These are phyloP conservation scores for Hylia prasina DNA, from an alignment of 2,113 vertebrate genomes.

Conservation along the genomic window DNA sequence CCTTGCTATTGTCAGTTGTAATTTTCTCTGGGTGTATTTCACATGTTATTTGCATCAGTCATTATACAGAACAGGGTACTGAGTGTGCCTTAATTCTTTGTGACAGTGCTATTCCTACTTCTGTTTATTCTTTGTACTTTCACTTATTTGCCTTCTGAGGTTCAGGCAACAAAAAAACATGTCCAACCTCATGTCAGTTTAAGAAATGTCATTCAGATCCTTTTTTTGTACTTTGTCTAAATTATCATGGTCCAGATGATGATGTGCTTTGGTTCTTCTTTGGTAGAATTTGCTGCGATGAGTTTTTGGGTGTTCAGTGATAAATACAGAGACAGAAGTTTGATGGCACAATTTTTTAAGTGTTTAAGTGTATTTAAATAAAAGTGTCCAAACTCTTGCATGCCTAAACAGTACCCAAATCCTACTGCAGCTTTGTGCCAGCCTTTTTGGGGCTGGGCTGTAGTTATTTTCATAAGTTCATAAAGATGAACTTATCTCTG, in stretches of 20 bases:
- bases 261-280: background rate
- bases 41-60: background rate
- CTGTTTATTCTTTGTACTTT: background rate
- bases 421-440: background rate
- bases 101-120: background rate
- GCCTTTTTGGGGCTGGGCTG: background rate
- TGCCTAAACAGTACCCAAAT: background rate
- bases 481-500: background rate
- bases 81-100: background rate
- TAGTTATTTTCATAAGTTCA: background rate
- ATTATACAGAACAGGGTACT: background rate
- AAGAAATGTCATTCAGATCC: background rate
- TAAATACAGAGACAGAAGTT: rapidly evolving
- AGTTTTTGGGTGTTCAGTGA: background rate
- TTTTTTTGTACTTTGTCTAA: background rate
- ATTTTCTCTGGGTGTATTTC: background rate
- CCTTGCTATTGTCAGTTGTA: background rate
- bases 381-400: background rate
- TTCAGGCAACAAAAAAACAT: background rate
- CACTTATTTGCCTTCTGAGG: background rate
- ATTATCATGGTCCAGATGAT: background rate
- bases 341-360: background rate
- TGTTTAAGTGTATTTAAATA: background rate
- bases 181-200: background rate
- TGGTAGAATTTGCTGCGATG: background rate